phyloP scores from a whole-genome alignment of 2,113 vertebrate species.

The Odocoileus hemionus region DNA sequence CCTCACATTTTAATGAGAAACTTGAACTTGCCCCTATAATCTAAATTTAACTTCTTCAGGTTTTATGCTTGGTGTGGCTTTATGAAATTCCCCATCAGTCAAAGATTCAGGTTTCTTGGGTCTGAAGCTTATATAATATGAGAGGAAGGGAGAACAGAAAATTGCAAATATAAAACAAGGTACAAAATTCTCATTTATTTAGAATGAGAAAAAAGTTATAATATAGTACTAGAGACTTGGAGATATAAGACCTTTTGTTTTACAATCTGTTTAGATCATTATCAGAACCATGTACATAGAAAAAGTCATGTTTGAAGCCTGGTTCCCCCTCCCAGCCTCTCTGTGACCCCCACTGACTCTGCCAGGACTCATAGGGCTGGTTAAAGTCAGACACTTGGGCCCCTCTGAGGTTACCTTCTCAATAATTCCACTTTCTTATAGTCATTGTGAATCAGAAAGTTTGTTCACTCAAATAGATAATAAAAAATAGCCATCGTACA shows the following conservation, averaged over 20 bases:
- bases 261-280: not conserved
- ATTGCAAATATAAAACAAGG: not conserved
- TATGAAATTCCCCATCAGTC: not conserved
- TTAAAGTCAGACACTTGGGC: not conserved
- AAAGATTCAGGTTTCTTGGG: not conserved
- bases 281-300: not conserved
- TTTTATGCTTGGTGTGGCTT: not conserved
- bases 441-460: not conserved
- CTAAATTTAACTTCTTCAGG: not conserved
- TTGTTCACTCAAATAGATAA: not conserved
- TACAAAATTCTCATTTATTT: not conserved
- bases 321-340: not conserved
- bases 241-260: not conserved
- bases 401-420: not conserved
- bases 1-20: not conserved
- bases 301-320: not conserved
- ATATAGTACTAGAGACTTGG: not conserved
- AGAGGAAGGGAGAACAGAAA: not conserved
- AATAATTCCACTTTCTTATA: not conserved
- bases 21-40: not conserved
- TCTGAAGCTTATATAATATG: not conserved
- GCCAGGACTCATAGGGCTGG: not conserved
- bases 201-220: not conserved
- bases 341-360: not conserved
- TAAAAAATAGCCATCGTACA: not conserved